Conservation (phyloP, 1,140 invertebrate genomes). For the Heterodera carotae region DNA sequence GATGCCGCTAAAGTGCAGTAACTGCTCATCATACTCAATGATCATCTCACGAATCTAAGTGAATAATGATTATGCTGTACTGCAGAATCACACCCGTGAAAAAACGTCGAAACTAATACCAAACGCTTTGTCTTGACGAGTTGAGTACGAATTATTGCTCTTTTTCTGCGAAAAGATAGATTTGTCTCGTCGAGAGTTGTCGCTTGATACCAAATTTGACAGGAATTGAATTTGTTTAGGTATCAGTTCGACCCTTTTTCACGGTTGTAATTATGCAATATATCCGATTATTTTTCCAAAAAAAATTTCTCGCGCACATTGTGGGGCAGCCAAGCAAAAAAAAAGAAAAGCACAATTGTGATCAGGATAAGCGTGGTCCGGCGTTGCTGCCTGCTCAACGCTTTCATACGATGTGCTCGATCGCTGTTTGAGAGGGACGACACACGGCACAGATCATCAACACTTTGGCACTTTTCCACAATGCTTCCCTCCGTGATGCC, state of each 20-base stretch:
- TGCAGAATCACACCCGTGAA: too few species aligned
- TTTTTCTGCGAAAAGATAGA: too few species aligned
- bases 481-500: neutral
- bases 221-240: too few species aligned
- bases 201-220: too few species aligned
- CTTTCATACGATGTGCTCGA: conserved; percentile 42
- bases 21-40: conserved; percentile 74
- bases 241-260: too few species aligned
- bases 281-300: too few species aligned
- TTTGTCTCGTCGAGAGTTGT: too few species aligned
- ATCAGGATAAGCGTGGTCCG: conserved; percentile 84
- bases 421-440: conserved; percentile 24
- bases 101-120: too few species aligned
- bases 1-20: conserved; percentile 33
- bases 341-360: conserved; percentile 92
- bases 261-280: too few species aligned
- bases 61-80: neutral
- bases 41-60: conserved; percentile 72
- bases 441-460: neutral
- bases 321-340: conserved; percentile 88
- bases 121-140: too few species aligned
- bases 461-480: conserved; percentile 10
- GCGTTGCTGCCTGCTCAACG: conserved; percentile 72
- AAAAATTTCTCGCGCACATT: conserved; percentile 72
- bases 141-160: too few species aligned